These are phyloP conservation scores for Netta rufina DNA, from an alignment of 2,797 vertebrate species.

Conservation along the genomic window DNA sequence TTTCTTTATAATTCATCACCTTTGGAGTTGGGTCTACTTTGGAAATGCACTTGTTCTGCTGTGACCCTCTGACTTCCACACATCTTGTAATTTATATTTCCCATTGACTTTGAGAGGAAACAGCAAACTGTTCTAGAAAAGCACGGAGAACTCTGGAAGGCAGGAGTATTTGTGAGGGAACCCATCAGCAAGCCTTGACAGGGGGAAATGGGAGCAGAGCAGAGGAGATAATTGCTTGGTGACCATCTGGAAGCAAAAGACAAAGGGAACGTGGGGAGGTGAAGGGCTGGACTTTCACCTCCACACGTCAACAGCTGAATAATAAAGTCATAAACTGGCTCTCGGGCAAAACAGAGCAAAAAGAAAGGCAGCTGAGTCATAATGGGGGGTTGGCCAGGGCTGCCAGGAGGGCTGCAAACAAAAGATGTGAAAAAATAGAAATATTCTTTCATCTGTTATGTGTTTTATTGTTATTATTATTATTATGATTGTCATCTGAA, in stretches of 20 bases:
- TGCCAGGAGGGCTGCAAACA: not conserved
- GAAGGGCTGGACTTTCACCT: not conserved
- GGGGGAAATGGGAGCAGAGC: not conserved
- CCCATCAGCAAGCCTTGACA: not conserved
- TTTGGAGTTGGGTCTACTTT: not conserved
- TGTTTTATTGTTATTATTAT: not conserved
- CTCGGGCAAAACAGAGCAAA: not conserved
- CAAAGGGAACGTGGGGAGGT: rapidly evolving
- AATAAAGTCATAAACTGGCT: not conserved
- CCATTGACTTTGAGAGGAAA: not conserved
- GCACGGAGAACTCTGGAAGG: not conserved
- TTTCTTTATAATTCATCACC: not conserved
- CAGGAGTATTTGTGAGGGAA: not conserved
- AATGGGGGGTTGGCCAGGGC: not conserved
- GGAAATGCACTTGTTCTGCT: not conserved
- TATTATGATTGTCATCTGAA: not conserved
- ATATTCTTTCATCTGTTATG: not conserved
- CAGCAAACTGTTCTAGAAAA: not conserved
- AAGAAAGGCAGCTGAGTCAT: not conserved
- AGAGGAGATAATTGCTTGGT: not conserved
- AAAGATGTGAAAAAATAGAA: not conserved
- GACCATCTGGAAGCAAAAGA: not conserved
- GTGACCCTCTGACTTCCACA: not conserved
- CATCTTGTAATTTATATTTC: not conserved
- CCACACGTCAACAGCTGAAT: not conserved